A percentile compares a stretch with the other conserved stretches of the same genome.
These are phyloP conservation scores for Hemibagrus wyckioides DNA, from an alignment of 2,113 vertebrate genomes.

Conservation along the genomic window DNA sequence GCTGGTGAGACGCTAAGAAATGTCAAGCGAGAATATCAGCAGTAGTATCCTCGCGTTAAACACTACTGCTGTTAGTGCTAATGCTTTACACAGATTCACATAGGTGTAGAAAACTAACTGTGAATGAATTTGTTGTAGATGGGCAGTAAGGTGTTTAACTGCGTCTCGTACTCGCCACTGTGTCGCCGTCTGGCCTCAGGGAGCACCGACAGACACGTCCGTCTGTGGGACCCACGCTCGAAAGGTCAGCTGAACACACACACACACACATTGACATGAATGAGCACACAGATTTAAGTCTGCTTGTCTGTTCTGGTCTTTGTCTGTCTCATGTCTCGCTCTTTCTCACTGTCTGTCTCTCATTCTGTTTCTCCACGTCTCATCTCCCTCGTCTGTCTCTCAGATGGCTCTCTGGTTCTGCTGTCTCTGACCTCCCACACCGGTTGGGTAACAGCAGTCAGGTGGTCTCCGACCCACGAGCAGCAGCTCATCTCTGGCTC, in stretches of 20 bases:
- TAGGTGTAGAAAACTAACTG: background rate
- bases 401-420: constrained; percentile 92
- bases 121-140: constrained; percentile 71
- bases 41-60: background rate
- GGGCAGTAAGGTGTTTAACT: constrained; percentile 96
- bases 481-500: constrained; percentile 95
- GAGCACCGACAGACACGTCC: constrained; percentile 90
- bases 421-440: constrained; percentile 93
- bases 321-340: too few relatives aligned
- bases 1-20: constrained; percentile 74
- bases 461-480: constrained; percentile 90
- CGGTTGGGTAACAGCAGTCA: constrained; percentile 94
- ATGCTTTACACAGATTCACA: background rate
- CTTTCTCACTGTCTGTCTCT: background rate
- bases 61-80: background rate
- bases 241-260: constrained; percentile 76
- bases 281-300: background rate
- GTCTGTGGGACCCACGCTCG: constrained; percentile 92
- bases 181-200: constrained; percentile 91
- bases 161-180: constrained; percentile 88
- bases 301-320: background rate
- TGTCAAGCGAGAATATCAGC: background rate
- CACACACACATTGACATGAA: background rate
- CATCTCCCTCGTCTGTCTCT: background rate
- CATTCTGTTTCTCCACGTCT: background rate